Evolutionary conservation across 2,797 vertebrate genomes (phyloP).

Genomic region (Semotilus atromaculatus): DNA sequence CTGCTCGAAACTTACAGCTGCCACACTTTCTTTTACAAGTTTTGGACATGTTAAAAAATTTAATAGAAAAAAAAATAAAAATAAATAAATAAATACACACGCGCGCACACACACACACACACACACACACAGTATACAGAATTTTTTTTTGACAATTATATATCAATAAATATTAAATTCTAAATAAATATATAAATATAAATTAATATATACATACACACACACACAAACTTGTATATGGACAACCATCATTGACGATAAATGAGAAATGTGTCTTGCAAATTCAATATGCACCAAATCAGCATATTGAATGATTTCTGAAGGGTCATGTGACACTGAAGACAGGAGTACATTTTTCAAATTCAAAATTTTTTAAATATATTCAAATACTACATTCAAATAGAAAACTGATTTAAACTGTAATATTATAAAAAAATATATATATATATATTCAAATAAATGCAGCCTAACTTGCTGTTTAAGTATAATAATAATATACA

Average conservation of each 20-base stretch:
- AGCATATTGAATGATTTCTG: not conserved
- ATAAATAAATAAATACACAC: too few relatives aligned
- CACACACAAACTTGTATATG: too few relatives aligned
- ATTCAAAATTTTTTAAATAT: not conserved
- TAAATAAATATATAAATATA: too few relatives aligned
- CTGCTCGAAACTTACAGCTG: not conserved
- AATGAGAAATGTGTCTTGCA: not conserved
- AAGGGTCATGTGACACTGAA: not conserved
- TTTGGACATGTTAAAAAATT: slow-evolving; percentile 20
- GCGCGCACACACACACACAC: too few relatives aligned
- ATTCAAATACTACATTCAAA: not conserved
- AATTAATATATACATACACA: too few relatives aligned
- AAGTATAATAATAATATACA: not conserved
- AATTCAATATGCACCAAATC: too few relatives aligned
- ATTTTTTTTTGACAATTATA: too few relatives aligned
- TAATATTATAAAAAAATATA: too few relatives aligned
- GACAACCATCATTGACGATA: not conserved
- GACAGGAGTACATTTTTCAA: too few relatives aligned
- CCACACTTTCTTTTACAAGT: slow-evolving; percentile 8
- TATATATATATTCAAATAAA: too few relatives aligned
- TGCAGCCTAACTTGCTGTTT: not conserved
- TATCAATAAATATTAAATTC: too few relatives aligned
- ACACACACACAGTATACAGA: too few relatives aligned
- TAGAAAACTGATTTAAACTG: not conserved
- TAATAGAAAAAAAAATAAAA: not conserved